Percentiles rank a stretch among this genome's conserved stretches.
Evolutionary conservation across 1,140 invertebrate genomes (phyloP).

Genomic region (Cyclina sinensis): DNA sequence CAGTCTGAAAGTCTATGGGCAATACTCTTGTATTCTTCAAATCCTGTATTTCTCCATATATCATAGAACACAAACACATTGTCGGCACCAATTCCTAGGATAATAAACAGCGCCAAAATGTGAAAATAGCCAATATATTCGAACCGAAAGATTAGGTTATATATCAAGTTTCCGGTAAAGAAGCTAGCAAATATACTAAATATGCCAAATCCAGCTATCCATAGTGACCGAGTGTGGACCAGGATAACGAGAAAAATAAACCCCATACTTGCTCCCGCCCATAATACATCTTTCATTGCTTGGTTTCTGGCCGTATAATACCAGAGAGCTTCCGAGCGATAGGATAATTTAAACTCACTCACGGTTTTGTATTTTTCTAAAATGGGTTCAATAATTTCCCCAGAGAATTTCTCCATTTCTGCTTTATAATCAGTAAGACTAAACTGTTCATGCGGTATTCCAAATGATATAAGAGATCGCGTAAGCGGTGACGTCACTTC

Average conservation of each 20-base stretch:
- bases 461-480: neutral
- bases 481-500: conserved; percentile 2
- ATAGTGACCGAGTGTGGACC: conserved; percentile 74
- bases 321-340: neutral
- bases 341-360: neutral
- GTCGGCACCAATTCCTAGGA: conserved; percentile 78
- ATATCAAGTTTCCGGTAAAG: conserved; percentile 72
- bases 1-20: conserved; percentile 70
- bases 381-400: neutral
- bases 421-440: neutral
- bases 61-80: conserved; percentile 79
- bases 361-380: neutral
- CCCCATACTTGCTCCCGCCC: conserved; percentile 71
- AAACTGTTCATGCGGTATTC: neutral
- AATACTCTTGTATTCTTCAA: conserved; percentile 61
- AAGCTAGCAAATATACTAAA: conserved; percentile 74
- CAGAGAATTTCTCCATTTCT: neutral
- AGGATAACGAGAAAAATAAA: conserved; percentile 77
- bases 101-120: conserved; percentile 77
- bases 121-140: conserved; percentile 74
- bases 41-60: conserved; percentile 71
- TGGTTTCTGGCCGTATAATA: conserved; percentile 23
- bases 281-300: conserved; percentile 69
- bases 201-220: conserved; percentile 67
- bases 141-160: conserved; percentile 60